Percentiles rank a stretch among this genome's conserved stretches.
These are phyloP conservation scores for Eurypyga helias DNA, from an alignment of 2,113 vertebrate species.

Conservation along the genomic window DNA sequence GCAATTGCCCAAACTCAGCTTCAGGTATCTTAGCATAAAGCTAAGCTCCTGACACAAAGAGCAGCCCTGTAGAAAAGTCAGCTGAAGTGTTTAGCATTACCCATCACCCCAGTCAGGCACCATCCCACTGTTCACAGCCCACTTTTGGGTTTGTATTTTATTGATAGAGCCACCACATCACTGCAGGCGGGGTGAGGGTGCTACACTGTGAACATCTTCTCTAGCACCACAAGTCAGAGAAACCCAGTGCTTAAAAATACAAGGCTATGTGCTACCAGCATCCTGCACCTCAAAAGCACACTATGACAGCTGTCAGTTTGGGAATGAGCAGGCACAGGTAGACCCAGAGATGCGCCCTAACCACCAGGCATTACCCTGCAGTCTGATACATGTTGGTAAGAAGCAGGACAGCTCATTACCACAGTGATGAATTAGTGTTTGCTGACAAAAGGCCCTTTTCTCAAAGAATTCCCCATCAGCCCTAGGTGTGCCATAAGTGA, in stretches of 20 bases:
- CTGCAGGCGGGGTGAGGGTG: background rate
- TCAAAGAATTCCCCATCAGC: background rate
- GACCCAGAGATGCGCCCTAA: background rate
- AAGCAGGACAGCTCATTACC: background rate
- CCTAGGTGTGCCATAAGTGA: background rate
- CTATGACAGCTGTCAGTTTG: background rate
- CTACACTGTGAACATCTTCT: fast-evolving
- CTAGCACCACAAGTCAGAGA: background rate
- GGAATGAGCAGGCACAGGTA: background rate
- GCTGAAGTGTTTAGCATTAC: background rate
- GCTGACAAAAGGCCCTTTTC: constrained; percentile 29
- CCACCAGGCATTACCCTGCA: background rate
- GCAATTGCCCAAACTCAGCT: background rate
- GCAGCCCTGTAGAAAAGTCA: background rate
- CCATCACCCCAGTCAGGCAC: background rate
- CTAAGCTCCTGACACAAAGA: background rate
- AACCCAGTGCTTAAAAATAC: background rate
- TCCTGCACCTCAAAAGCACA: background rate
- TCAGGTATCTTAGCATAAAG: background rate
- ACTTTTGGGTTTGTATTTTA: background rate
- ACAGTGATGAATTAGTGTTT: background rate
- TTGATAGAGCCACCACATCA: background rate
- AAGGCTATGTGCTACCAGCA: background rate
- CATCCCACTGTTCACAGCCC: background rate
- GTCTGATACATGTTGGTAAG: background rate